Conservation (phyloP, 1,140 invertebrate genomes). For the Pissodes strobi region DNA sequence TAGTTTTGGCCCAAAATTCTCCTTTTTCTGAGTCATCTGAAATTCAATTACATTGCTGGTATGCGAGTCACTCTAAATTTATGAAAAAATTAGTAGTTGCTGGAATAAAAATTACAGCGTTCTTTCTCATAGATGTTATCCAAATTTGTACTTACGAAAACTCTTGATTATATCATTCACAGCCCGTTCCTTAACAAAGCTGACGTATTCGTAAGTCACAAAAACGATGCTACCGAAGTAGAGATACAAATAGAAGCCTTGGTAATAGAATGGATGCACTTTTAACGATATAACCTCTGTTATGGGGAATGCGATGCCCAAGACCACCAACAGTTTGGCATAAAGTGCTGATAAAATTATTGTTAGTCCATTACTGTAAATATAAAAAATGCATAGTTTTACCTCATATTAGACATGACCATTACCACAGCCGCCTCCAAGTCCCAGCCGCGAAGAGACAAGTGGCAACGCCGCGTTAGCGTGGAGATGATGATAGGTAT, state of each 20-base stretch:
- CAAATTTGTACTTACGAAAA: slow-evolving; percentile 53
- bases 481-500: too few relatives aligned
- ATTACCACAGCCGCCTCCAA: too few relatives aligned
- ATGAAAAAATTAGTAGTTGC: slow-evolving; percentile 1
- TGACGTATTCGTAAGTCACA: slow-evolving; percentile 80
- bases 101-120: background rate
- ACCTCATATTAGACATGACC: too few relatives aligned
- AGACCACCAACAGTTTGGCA: slow-evolving; percentile 76
- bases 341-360: slow-evolving; percentile 74
- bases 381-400: slow-evolving; percentile 2
- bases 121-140: slow-evolving; percentile 6
- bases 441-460: too few relatives aligned
- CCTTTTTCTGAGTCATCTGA: slow-evolving; percentile 54
- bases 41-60: slow-evolving; percentile 24
- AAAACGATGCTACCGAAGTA: slow-evolving; percentile 78
- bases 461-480: too few relatives aligned
- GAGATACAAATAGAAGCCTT: slow-evolving; percentile 85
- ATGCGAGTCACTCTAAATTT: background rate
- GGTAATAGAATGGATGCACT: slow-evolving; percentile 67
- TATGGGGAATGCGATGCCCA: slow-evolving; percentile 73
- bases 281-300: slow-evolving; percentile 70
- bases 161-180: slow-evolving; percentile 57
- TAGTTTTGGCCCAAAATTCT: slow-evolving; percentile 19
- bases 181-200: slow-evolving; percentile 67
- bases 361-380: slow-evolving; percentile 59